Base-by-base conservation (phyloP, 2,888 invertebrate genomes). In the Tetragonula carbonaria region DNA sequence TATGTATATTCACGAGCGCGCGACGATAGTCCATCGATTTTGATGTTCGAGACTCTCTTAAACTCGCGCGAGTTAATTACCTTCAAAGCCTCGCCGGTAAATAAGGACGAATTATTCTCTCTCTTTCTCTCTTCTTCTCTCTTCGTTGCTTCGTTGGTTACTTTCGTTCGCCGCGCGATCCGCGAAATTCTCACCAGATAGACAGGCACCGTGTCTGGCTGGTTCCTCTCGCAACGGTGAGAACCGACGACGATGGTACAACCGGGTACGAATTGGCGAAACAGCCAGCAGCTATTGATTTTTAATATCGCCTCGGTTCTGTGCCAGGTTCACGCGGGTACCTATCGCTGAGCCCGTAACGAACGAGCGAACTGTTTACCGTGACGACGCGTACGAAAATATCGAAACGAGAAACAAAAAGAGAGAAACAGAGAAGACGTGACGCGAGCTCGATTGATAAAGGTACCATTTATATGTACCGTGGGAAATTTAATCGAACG, bases 321-420 rank as follows among this genome's bases (percentile, higher is more conserved):
- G 86, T 89, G 75, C 86, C 88, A 88, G 88, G 85, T 85, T 88
- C 78, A 78, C 76, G 78, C 38, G 73, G 87, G 80, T 86, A 90
- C 77, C 90, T 82, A 81, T 89, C 88, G 72, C 82, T 51, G n/a
- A 80, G 33, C 51, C 73, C 53, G 57, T 78, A 79, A 74, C 84
- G 59, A 63, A n/a, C 72, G 45, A 16, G 21, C 62, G 45, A 3
- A 8, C 45, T 45, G 45, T 45, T 28, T 33, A 33, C 45, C 55
- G 68, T 71, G 63, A 62, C 62, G 45, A 71, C 55, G 21, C 50
- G 55, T 14, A 57, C 28, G 28, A 51, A 75, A 55, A 33, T 21
- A 21, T 4, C 8, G 21, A 21, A 3, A 4, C 1, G 21, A 53
- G 13, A 28, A 23, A 13, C 14, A 2, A 0, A 23, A 23, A 0